These are phyloP conservation scores for Megamerina dolium DNA, from an alignment of 2,888 invertebrate genomes.

Conservation along the genomic window DNA sequence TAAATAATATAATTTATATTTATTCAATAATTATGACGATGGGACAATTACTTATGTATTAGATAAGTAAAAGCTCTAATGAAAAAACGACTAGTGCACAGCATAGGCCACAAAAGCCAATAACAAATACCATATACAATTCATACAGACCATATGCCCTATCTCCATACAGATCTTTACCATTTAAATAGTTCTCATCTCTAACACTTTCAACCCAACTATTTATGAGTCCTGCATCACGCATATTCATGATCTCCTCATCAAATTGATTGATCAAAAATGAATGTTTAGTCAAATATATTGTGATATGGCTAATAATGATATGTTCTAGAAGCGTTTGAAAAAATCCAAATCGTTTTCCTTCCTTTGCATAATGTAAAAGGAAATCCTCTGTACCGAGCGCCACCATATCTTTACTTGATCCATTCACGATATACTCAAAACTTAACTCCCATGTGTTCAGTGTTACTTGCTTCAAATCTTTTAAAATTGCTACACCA, in stretches of 20 bases:
- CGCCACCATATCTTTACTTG: no score
- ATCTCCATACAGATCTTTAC: neutral
- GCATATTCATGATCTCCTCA: slow-evolving; percentile 1
- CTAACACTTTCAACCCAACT: neutral
- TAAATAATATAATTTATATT: no score
- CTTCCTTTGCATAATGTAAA: neutral
- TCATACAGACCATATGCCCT: neutral
- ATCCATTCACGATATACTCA: no score
- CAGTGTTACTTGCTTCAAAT: neutral
- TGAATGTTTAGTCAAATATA: slow-evolving; percentile 4
- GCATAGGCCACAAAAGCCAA: neutral
- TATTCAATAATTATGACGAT: no score
- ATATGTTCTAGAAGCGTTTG: neutral
- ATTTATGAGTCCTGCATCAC: slow-evolving; percentile 1
- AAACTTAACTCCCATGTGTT: neutral
- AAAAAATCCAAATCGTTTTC: neutral
- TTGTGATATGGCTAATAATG: neutral
- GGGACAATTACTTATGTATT: no score
- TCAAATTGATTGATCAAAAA: slow-evolving; percentile 6
- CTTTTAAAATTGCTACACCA: neutral
- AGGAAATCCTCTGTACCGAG: no score
- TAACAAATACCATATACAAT: neutral
- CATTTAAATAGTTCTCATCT: neutral
- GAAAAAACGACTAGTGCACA: neutral
- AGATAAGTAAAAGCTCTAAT: no score